Evolutionary conservation across 35 echinoderm and acorn worm genomes (phyloP).

Genomic region (Apostichopus parvimensis): DNA sequence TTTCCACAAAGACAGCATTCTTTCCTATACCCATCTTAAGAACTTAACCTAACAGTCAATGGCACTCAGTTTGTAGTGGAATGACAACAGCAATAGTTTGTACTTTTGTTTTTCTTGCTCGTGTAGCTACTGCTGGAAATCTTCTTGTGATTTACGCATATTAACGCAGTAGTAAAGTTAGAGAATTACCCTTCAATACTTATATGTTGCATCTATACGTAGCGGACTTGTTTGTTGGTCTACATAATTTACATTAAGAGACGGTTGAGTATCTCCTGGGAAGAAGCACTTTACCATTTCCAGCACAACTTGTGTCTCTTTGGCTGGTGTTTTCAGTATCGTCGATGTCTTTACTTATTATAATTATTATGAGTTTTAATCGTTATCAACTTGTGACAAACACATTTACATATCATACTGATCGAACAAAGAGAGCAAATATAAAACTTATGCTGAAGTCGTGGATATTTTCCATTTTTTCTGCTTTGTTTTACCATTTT

Average conservation of each 20-base stretch:
- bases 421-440: conserved; percentile 6
- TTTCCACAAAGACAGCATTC: too few relatives aligned
- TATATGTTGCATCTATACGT: conserved; percentile 18
- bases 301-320: not conserved
- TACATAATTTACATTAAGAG: not conserved
- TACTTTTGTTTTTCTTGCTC: not conserved
- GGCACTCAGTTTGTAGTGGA: too few relatives aligned
- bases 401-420: not conserved
- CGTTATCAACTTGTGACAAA: not conserved
- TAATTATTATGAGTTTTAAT: conserved; percentile 31
- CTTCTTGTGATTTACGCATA: not conserved
- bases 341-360: not conserved
- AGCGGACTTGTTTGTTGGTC: conserved; percentile 20
- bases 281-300: not conserved
- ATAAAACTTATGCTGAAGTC: not conserved
- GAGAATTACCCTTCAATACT: not conserved
- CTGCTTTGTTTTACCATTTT: not conserved
- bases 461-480: not conserved
- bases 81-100: too few relatives aligned
- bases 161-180: not conserved
- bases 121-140: not conserved
- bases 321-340: not conserved
- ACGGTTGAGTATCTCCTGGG: not conserved
- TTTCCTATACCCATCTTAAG: too few relatives aligned
- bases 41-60: too few relatives aligned